Conservation (phyloP, 2,888 invertebrate species). For the Drosophila multiciliata region DNA sequence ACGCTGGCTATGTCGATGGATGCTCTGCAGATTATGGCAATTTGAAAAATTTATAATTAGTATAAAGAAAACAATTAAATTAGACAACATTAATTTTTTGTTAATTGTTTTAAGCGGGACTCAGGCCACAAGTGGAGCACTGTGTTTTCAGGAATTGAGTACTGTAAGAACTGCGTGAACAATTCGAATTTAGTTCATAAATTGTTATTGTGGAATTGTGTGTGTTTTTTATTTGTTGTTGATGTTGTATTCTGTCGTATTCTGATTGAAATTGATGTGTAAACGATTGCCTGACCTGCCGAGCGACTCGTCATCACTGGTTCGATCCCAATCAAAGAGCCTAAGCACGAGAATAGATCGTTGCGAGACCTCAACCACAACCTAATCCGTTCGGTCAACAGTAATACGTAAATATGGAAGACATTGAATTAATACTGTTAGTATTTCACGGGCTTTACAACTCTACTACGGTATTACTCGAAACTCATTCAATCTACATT, state of each 20-base stretch:
- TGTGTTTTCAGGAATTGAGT: slow-evolving; percentile 24
- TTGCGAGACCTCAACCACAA: slow-evolving; percentile 87
- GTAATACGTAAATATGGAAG: slow-evolving; percentile 51
- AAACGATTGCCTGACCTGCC: slow-evolving; percentile 90
- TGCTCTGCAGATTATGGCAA: slow-evolving; percentile 86
- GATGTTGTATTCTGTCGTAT: slow-evolving; percentile 10
- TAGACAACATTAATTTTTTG: slow-evolving; percentile 10
- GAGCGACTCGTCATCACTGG: slow-evolving; percentile 95
- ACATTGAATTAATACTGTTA: slow-evolving; percentile 58
- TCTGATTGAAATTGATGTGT: slow-evolving; percentile 28
- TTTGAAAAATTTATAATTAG: slow-evolving; percentile 9
- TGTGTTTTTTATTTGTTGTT: neutral
- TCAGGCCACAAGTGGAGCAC: slow-evolving; percentile 30
- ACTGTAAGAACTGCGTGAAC: slow-evolving; percentile 20
- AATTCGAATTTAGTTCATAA: slow-evolving; percentile 5
- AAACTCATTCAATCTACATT: slow-evolving; percentile 34
- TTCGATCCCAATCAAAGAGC: slow-evolving; percentile 96
- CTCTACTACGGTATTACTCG: slow-evolving; percentile 13
- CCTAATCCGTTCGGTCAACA: slow-evolving; percentile 83
- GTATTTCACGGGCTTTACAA: slow-evolving; percentile 31
- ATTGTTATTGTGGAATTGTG: slow-evolving; percentile 23
- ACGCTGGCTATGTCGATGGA: slow-evolving; percentile 90
- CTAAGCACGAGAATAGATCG: slow-evolving; percentile 87
- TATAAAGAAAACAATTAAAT: neutral
- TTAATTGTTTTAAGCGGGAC: slow-evolving; percentile 52